Percentiles rank a stretch among this genome's conserved stretches.
Conservation (phyloP, 2,797 vertebrate species). For the Anniella stebbinsi region DNA sequence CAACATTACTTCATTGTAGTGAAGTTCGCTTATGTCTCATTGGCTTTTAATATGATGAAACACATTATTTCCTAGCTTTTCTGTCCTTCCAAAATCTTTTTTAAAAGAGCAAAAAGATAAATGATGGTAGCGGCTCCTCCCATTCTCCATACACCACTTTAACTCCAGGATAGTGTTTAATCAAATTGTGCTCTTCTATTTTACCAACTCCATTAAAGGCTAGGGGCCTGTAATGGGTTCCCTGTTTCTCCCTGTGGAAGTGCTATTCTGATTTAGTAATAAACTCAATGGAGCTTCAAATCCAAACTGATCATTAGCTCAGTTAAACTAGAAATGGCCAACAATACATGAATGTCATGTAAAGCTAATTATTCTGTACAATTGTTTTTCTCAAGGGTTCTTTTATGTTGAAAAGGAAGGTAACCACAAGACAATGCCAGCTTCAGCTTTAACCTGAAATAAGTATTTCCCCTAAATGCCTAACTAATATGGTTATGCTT, state of each 20-base stretch:
- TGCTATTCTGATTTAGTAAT: constrained; percentile 16
- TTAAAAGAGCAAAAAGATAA: not conserved
- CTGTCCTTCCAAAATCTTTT: not conserved
- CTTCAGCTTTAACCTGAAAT: constrained; percentile 16
- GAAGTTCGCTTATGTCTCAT: not conserved
- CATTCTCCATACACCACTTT: constrained; percentile 18
- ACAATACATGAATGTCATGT: constrained; percentile 24
- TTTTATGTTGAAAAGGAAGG: constrained; percentile 29
- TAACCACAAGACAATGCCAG: constrained; percentile 3
- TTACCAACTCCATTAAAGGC: constrained; percentile 7
- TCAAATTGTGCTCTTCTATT: rapidly evolving
- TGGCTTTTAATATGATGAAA: not conserved
- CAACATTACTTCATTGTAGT: not conserved
- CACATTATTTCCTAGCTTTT: not conserved
- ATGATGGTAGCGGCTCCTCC: not conserved
- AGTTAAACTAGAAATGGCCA: constrained; percentile 28
- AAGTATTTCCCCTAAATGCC: constrained; percentile 16
- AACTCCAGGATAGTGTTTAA: constrained; percentile 6
- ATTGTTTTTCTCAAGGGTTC: not conserved
- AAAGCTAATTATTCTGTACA: constrained; percentile 39
- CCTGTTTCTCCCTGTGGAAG: constrained; percentile 6
- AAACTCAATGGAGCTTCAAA: constrained; percentile 36
- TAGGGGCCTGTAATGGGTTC: not conserved
- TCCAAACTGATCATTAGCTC: constrained; percentile 31
- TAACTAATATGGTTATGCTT: constrained; percentile 34